Evolutionary conservation across 2,797 vertebrate genomes (phyloP).

Genomic region (Coracias cyanogaster): DNA sequence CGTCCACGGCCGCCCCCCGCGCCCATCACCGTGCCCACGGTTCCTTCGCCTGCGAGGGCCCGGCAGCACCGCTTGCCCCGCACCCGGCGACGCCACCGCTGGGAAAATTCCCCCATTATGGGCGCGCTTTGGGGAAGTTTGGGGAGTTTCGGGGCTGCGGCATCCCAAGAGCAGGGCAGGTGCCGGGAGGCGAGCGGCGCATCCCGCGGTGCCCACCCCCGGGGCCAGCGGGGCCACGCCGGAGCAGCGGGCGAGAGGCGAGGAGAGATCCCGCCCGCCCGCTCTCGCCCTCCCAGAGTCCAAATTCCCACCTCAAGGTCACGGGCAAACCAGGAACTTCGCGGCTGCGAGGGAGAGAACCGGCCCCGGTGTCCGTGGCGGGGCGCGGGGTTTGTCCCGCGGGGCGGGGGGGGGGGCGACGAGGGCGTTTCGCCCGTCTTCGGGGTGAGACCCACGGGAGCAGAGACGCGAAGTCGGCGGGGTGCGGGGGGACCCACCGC

Average conservation of each 20-base stretch:
- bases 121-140: not conserved
- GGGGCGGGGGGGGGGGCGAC: not conserved
- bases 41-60: not conserved
- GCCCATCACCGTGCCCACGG: not conserved
- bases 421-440: not conserved
- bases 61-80: not conserved
- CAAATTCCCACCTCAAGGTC: slow-evolving; percentile 65
- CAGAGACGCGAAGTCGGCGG: not conserved
- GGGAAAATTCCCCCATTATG: not conserved
- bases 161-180: too few species aligned
- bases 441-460: not conserved
- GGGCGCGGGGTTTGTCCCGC: not conserved
- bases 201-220: not conserved
- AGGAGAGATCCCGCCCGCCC: not conserved
- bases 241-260: not conserved
- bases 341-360: not conserved
- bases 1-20: not conserved
- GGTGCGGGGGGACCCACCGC: not conserved
- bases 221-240: not conserved
- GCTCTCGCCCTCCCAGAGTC: slow-evolving; percentile 46
- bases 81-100: rapidly evolving
- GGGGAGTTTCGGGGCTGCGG: not conserved
- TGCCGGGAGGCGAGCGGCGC: too few species aligned
- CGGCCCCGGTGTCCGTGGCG: not conserved
- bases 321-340: slow-evolving; percentile 48